Conservation (phyloP, 1,140 invertebrate genomes). For the Propsilocerus akamusi region DNA sequence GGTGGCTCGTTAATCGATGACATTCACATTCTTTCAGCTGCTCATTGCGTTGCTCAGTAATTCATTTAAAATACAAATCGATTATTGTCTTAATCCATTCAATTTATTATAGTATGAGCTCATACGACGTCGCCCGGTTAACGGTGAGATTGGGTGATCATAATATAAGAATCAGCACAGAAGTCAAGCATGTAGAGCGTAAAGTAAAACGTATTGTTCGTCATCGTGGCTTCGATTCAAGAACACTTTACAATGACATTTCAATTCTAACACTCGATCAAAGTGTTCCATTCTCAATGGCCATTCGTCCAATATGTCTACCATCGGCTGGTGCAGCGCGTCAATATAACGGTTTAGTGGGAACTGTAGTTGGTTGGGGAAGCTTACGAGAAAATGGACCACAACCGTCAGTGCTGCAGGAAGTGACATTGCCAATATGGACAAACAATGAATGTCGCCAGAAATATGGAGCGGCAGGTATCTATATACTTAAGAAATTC, state of each 20-base stretch:
- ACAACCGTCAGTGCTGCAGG: constrained; percentile 59
- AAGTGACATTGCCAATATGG: constrained; percentile 72
- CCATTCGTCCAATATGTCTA: constrained; percentile 67
- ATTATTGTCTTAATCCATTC: too few species aligned
- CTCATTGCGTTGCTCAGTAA: constrained; percentile 81
- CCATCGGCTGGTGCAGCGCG: constrained; percentile 35
- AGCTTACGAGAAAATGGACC: constrained; percentile 61
- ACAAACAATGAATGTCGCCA: constrained; percentile 52
- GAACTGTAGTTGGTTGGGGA: constrained; percentile 72
- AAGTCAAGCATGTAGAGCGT: constrained; percentile 53
- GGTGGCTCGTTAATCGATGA: constrained; percentile 75
- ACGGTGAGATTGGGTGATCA: constrained; percentile 65
- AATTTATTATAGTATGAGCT: constrained; percentile 61
- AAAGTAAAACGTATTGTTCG: constrained; percentile 63
- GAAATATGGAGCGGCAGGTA: constrained; percentile 55
- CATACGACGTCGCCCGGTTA: constrained; percentile 64
- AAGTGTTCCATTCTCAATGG: constrained; percentile 51
- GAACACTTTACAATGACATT: constrained; percentile 74
- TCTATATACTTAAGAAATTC: background rate
- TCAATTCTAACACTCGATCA: constrained; percentile 65
- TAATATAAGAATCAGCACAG: constrained; percentile 52
- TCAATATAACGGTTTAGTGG: constrained; percentile 43
- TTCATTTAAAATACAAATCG: constrained; percentile 14
- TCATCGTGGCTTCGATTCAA: constrained; percentile 64
- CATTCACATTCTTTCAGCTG: constrained; percentile 67